Conservation (phyloP, 2,797 vertebrate genomes). For the Notolepis coatsorum region DNA sequence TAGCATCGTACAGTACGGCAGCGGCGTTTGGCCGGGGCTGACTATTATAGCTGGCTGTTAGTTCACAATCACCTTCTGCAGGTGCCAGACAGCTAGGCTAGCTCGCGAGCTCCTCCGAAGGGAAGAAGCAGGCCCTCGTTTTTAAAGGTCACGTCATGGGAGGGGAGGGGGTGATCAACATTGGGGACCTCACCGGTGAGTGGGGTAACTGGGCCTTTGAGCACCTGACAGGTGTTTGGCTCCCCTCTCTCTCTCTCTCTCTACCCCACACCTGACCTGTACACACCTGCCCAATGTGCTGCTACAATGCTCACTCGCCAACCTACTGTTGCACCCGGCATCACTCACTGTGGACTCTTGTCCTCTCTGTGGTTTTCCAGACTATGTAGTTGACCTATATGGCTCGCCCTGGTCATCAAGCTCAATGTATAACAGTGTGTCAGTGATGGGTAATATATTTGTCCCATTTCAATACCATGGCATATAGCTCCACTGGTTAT, state of each 20-base stretch:
- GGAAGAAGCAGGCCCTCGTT: slow-evolving; percentile 16
- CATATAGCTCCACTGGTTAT: too few species aligned
- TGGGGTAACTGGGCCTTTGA: slow-evolving; percentile 17
- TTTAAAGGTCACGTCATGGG: slow-evolving; percentile 64
- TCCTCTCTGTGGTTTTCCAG: too few species aligned
- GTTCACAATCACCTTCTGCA: slow-evolving; percentile 50
- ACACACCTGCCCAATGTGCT: slow-evolving; percentile 19
- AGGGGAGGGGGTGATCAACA: slow-evolving; percentile 29
- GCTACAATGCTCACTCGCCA: neutral
- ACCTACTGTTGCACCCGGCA: neutral
- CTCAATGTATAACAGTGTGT: slow-evolving; percentile 30
- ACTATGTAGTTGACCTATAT: too few species aligned
- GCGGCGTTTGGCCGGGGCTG: neutral
- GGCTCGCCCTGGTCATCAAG: too few species aligned
- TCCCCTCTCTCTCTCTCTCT: too few species aligned
- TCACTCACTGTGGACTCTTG: slow-evolving; percentile 30
- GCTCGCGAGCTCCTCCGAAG: too few species aligned
- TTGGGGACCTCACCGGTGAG: slow-evolving; percentile 35
- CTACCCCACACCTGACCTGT: slow-evolving; percentile 32
- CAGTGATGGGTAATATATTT: slow-evolving; percentile 32
- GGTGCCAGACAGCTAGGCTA: slow-evolving; percentile 54
- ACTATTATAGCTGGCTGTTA: slow-evolving; percentile 26
- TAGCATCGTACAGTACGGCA: neutral
- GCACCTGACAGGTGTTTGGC: slow-evolving; percentile 12
- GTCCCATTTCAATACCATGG: slow-evolving; percentile 36